A percentile compares a stretch with the other conserved stretches of the same genome.
Evolutionary conservation across 2,797 vertebrate species (phyloP).

Genomic region (Acanthis flammea): DNA sequence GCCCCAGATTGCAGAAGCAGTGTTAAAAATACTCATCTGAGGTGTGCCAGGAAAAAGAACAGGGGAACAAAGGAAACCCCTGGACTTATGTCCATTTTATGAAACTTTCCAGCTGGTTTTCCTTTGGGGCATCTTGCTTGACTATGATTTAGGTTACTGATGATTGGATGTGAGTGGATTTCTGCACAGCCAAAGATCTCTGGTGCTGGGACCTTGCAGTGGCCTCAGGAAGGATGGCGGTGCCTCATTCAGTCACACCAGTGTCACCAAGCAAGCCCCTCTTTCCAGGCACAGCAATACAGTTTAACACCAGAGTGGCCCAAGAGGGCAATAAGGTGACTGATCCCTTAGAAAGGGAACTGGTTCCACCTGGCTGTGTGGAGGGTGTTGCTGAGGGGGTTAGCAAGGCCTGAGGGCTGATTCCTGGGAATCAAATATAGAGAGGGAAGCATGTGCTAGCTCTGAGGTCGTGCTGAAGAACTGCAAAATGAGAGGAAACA

Average conservation of each 20-base stretch:
- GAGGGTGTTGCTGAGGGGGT: background rate
- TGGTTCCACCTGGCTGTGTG: background rate
- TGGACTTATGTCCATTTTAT: background rate
- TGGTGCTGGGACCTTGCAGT: background rate
- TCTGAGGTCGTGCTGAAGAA: background rate
- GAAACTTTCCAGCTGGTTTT: background rate
- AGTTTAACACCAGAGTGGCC: background rate
- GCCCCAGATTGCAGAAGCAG: background rate
- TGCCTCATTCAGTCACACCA: background rate
- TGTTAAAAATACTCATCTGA: background rate
- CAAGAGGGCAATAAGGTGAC: background rate
- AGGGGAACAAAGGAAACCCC: background rate
- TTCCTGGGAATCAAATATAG: background rate
- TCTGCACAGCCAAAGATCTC: background rate
- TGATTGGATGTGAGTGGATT: background rate
- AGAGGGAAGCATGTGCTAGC: background rate
- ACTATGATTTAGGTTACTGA: background rate
- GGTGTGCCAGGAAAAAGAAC: background rate
- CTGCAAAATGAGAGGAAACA: background rate
- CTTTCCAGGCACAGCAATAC: background rate
- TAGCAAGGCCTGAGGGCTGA: background rate
- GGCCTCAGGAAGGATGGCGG: background rate
- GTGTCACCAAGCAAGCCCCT: background rate
- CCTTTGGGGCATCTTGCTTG: background rate
- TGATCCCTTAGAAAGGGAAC: background rate